Evolutionary conservation across 2,888 invertebrate genomes (phyloP), one percentile per base, ranked within the genome.

Genomic region (Plebejus anna): DNA sequence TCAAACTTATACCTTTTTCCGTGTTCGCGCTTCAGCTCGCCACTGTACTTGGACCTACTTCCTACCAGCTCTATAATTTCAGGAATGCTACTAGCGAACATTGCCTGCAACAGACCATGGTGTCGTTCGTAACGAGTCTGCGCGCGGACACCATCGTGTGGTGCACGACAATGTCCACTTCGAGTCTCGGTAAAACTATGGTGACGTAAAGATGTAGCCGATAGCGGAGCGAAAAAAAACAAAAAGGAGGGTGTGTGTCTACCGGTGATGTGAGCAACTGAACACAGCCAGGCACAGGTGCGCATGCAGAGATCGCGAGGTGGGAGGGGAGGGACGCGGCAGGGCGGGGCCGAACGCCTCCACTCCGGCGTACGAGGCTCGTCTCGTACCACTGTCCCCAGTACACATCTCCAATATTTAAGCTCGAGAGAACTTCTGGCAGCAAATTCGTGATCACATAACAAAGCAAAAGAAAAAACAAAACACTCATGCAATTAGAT

Each of bases 31-130:
- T 98, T 99, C 96, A 98, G 99, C 95, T 98, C 98, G 94, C 99
- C 99, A 95, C 98, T 98, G 96, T 99, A 99, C 96, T 99, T 99
- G 96, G 98, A 98, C 95, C 99, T 97, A 96, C 98, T 98, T 95
- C 99, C 98, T 96, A 99, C 97, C 95, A 99, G 98, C 96, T 99
- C 99, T 95, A 98, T 98, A 95, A 99, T 99, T 97, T 99, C 99
- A 94, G 99, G 99, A 95, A 99, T 98, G 96, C 98, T 98, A 97
- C 98, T 98, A 96, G 99, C 99, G 97, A 99, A 99, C 97, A 99
- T 98, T 95, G 99, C 99, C 98, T 98, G 97, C 95, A 97, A 96
- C 96, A 95, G 96, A 95, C 94, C 94, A 93, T 90, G 93, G 94
- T 90, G 94, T 89, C 90, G 91, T 87, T 91, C 90, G 91, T 85